Base-by-base conservation (phyloP, 2,113 vertebrate genomes). In the Dasyprocta punctata region DNA sequence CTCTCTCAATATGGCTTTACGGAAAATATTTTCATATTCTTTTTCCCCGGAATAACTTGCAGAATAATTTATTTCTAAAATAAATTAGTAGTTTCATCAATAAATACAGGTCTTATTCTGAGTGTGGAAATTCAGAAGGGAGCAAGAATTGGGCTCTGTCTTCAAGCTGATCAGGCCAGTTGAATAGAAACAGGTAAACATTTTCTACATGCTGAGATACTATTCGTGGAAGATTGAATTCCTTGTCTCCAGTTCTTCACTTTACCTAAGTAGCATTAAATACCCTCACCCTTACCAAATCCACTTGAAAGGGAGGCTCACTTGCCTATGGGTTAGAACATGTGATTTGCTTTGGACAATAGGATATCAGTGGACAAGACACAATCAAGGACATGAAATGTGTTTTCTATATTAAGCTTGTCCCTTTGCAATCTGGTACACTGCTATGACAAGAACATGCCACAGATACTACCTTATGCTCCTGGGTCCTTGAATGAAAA, bases 11-110 rank as follows among this genome's bases (percentile, higher is more conserved):
- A 33, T 17, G 14, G 38, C 56, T 84, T 85, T 85, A 26, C 86
- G 47, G 67, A 33, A 67, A 90, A 75, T 44, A 52, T 38, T 93
- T 65, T 54, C 17, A 33, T 26, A 36, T 3, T 75, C 67, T 44
- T 58, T 81, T 71, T 71, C 30, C 84, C 38, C 38, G 61, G 13
- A 97, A 75, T 52, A 88, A 85, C 49, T 54, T 67, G 38, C 17
- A 69, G 36, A 85, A 3, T 54, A n/a, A 60, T 73, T 89, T 61
- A 84, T 92, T 90, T 95, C 71, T 24, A 67, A 24, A 89, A 93
- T 60, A 87, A 84, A 54, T 65, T 75, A 44, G 1, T 44, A 14
- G 63, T 20, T 90, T n/a, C 14, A n/a, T 87, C 75, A 24, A 78
- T 69, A 78, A 93, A 92, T 44, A 4, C 20, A 90, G 30, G n/a